Evolutionary conservation across 2,888 invertebrate genomes (phyloP).

Genomic region (Podotricha telesiphe): DNA sequence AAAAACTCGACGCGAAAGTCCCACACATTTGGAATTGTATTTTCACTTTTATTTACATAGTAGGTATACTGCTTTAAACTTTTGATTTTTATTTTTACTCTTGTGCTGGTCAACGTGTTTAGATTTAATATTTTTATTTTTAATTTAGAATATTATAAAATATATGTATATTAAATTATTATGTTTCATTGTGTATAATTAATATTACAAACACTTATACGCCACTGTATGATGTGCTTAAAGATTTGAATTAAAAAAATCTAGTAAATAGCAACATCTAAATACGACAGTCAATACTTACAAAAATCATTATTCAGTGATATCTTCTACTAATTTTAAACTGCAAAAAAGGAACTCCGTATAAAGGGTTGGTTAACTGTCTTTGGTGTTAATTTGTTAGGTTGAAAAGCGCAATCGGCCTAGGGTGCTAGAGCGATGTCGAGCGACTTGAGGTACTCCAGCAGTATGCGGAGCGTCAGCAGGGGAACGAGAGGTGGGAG

Average conservation of each 20-base stretch:
- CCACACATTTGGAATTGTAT: neutral
- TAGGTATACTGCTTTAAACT: neutral
- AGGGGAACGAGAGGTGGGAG: slow-evolving; percentile 66
- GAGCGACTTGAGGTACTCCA: slow-evolving; percentile 74
- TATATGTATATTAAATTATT: neutral
- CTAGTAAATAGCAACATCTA: slow-evolving; percentile 1
- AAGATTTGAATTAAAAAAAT: slow-evolving; percentile 13
- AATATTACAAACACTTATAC: slow-evolving; percentile 1
- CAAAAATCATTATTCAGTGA: slow-evolving; percentile 59
- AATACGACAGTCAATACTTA: slow-evolving; percentile 56
- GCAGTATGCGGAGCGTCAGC: slow-evolving; percentile 69
- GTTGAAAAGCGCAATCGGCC: slow-evolving; percentile 41
- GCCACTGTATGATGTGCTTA: neutral
- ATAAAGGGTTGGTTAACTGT: slow-evolving; percentile 52
- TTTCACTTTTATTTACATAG: neutral
- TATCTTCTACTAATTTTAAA: slow-evolving; percentile 57
- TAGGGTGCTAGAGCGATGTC: slow-evolving; percentile 54
- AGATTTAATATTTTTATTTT: neutral
- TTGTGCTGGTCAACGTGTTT: neutral
- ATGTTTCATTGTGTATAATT: too few species aligned
- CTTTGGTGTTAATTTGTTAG: slow-evolving; percentile 44
- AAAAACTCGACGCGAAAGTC: neutral
- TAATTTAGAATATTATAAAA: neutral
- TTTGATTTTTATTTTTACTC: neutral
- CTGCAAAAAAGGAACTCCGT: slow-evolving; percentile 48